phyloP scores from a whole-genome alignment of 2,113 vertebrate genomes.

The Peucedramus taeniatus region DNA sequence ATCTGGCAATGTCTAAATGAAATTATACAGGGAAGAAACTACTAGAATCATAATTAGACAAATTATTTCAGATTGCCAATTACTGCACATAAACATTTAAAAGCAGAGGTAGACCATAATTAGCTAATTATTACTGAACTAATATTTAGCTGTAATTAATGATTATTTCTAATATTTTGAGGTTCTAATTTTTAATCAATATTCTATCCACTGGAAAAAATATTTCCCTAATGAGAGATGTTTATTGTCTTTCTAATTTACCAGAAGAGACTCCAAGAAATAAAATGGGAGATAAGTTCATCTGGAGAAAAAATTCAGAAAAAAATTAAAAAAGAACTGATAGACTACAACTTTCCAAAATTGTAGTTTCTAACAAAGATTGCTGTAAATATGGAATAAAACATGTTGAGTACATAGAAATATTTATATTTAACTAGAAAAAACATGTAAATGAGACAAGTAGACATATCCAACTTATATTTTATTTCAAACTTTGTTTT shows the following conservation, averaged over 20 bases:
- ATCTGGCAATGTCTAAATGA: not conserved
- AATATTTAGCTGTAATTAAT: not conserved
- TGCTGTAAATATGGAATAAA: not conserved
- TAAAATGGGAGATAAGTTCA: not conserved
- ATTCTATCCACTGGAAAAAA: not conserved
- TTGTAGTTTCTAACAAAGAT: accelerated
- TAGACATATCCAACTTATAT: not conserved
- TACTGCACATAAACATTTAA: not conserved
- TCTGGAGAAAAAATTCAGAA: not conserved
- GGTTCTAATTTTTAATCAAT: not conserved
- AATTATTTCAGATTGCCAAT: not conserved
- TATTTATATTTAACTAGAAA: not conserved
- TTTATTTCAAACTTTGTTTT: not conserved
- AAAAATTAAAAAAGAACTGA: not conserved
- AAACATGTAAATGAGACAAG: not conserved
- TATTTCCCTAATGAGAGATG: not conserved
- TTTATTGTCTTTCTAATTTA: not conserved
- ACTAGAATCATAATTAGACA: not conserved
- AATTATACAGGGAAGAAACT: not conserved
- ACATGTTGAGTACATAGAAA: not conserved
- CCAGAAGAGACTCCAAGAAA: not conserved
- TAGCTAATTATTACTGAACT: not conserved
- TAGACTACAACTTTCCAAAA: not conserved
- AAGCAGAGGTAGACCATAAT: not conserved
- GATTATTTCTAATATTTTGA: not conserved